phyloP scores from a whole-genome alignment of 1,140 invertebrate species.

The Zophobas atratus region DNA sequence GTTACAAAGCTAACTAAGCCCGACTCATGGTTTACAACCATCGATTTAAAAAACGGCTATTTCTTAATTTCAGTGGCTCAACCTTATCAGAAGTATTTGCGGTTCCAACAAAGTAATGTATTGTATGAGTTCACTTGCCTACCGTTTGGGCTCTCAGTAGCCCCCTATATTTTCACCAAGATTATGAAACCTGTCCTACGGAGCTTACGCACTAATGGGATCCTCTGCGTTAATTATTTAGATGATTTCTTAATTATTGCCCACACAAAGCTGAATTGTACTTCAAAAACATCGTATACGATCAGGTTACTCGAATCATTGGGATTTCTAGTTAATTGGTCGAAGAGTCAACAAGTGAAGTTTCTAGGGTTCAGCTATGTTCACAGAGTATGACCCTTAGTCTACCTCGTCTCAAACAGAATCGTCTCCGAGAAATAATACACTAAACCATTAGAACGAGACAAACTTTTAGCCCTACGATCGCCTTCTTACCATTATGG shows the following conservation, averaged over 20 bases:
- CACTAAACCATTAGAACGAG: conserved; percentile 15
- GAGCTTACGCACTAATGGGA: not conserved
- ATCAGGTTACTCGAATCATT: not conserved
- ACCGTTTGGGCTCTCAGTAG: conserved; percentile 60
- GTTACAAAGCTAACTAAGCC: conserved; percentile 50
- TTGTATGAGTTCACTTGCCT: conserved; percentile 57
- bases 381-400: no score
- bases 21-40: conserved; percentile 50
- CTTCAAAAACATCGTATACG: not conserved
- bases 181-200: conserved; percentile 57
- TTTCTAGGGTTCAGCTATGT: not conserved
- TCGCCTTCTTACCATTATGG: not conserved
- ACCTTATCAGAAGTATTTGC: conserved; percentile 52
- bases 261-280: not conserved
- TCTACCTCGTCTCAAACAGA: not conserved
- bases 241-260: conserved; percentile 23
- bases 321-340: no score
- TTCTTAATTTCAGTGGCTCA: conserved; percentile 40
- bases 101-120: conserved; percentile 52
- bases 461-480: conserved; percentile 3
- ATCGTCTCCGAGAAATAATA: not conserved
- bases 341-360: no score
- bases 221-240: not conserved
- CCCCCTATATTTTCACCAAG: conserved; percentile 63
- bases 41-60: conserved; percentile 35